Evolutionary conservation across 2,888 invertebrate species (phyloP).

Genomic region (Tipula lateralis): DNA sequence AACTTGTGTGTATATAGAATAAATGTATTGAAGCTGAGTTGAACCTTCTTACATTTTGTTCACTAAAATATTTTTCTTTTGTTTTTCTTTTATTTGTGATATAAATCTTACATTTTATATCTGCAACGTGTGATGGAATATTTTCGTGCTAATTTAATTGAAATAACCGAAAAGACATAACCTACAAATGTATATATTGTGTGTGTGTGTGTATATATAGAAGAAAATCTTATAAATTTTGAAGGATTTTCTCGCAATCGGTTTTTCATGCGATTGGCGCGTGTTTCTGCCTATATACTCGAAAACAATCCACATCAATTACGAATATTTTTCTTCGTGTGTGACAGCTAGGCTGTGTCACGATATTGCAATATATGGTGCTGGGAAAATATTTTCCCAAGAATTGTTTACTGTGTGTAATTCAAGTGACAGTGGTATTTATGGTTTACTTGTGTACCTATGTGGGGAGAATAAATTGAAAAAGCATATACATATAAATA

Average conservation of each 20-base stretch:
- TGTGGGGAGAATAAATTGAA: background rate
- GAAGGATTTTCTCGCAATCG: background rate
- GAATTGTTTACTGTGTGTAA: background rate
- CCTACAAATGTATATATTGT: background rate
- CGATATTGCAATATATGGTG: background rate
- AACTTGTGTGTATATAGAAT: background rate
- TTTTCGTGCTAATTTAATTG: constrained; percentile 11
- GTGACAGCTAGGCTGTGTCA: background rate
- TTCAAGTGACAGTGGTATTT: background rate
- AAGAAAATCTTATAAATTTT: background rate
- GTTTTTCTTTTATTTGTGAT: background rate
- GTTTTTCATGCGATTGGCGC: background rate
- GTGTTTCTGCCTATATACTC: too few relatives aligned
- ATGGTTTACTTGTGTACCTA: background rate
- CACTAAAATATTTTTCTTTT: background rate
- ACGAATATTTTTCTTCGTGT: background rate
- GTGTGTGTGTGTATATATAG: background rate
- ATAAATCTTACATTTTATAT: constrained; percentile 1
- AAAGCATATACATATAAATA: background rate
- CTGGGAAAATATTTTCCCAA: background rate
- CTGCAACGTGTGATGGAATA: background rate
- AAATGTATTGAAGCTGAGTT: background rate
- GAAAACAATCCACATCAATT: background rate
- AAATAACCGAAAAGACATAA: background rate
- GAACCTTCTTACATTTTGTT: background rate